Evolutionary conservation across 2,888 invertebrate genomes (phyloP).

Genomic region (Hirtodrosophila histrioides): DNA sequence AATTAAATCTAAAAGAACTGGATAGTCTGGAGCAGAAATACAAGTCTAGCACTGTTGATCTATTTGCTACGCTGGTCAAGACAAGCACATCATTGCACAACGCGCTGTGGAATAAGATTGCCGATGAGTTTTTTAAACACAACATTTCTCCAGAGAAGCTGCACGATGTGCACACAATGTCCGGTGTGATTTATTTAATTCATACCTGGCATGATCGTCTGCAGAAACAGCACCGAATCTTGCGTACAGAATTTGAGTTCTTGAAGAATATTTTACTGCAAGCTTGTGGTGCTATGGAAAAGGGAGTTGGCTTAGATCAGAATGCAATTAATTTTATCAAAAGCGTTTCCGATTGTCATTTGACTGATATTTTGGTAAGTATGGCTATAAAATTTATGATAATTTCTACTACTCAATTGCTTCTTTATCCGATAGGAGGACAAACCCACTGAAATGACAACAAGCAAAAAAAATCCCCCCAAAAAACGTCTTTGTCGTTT

Average conservation of each 20-base stretch:
- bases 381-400: not conserved
- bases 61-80: conserved; percentile 56
- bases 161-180: conserved; percentile 40
- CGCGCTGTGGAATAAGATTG: conserved; percentile 70
- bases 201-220: conserved; percentile 76
- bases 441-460: conserved; percentile 1
- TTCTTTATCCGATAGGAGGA: conserved; percentile 41
- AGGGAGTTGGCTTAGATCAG: conserved; percentile 9
- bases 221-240: conserved; percentile 29
- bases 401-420: not conserved
- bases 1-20: conserved; percentile 27
- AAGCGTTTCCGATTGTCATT: conserved; percentile 82
- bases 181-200: conserved; percentile 65
- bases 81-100: conserved; percentile 28
- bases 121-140: conserved; percentile 64
- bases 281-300: conserved; percentile 40
- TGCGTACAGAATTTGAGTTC: conserved; percentile 63
- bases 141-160: conserved; percentile 51
- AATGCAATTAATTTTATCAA: conserved; percentile 63
- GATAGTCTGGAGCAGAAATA: conserved; percentile 9
- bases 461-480: not conserved
- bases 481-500: conserved; percentile 81
- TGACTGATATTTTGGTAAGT: conserved; percentile 76
- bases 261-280: conserved; percentile 67
- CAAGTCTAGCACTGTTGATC: conserved; percentile 24